phyloP scores from a whole-genome alignment of 35 echinoderm and acorn worm genomes.

The Acanthaster planci region DNA sequence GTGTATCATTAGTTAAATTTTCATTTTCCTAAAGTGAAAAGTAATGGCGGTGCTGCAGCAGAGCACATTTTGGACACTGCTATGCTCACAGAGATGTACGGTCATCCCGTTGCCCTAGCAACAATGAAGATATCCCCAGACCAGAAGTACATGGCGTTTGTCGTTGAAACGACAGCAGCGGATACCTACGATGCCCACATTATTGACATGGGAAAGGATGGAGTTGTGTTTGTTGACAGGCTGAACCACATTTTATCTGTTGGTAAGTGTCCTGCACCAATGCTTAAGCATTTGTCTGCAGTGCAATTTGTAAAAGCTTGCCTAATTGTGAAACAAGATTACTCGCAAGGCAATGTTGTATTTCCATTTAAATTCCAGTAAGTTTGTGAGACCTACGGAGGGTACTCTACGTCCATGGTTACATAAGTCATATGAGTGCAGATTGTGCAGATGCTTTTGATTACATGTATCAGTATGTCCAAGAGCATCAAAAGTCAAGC shows the following conservation, averaged over 20 bases:
- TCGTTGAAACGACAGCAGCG: not conserved
- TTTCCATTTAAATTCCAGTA: too few relatives aligned
- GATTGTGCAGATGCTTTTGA: too few relatives aligned
- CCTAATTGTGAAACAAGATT: too few relatives aligned
- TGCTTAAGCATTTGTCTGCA: too few relatives aligned
- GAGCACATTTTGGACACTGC: not conserved
- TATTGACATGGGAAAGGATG: not conserved
- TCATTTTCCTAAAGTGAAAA: not conserved
- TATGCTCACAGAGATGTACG: not conserved
- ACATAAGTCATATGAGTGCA: too few relatives aligned
- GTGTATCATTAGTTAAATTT: too few relatives aligned
- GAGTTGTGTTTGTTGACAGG: not conserved
- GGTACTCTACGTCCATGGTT: too few relatives aligned
- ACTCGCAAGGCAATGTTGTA: too few relatives aligned
- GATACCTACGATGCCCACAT: slow-evolving; percentile 20
- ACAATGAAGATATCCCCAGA: not conserved
- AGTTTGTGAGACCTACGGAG: too few relatives aligned
- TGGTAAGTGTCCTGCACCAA: not conserved
- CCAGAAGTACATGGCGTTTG: slow-evolving; percentile 4
- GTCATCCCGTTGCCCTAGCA: not conserved
- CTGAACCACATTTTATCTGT: not conserved
- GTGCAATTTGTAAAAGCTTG: too few relatives aligned
- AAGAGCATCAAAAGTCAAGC: too few relatives aligned
- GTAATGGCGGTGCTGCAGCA: not conserved
- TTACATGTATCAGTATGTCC: too few relatives aligned